Percentiles rank a stretch among this genome's conserved stretches.
Evolutionary conservation across 37 sponge, comb jelly and placozoan species (phyloP).

Genomic region (Tethya wilhelma): DNA sequence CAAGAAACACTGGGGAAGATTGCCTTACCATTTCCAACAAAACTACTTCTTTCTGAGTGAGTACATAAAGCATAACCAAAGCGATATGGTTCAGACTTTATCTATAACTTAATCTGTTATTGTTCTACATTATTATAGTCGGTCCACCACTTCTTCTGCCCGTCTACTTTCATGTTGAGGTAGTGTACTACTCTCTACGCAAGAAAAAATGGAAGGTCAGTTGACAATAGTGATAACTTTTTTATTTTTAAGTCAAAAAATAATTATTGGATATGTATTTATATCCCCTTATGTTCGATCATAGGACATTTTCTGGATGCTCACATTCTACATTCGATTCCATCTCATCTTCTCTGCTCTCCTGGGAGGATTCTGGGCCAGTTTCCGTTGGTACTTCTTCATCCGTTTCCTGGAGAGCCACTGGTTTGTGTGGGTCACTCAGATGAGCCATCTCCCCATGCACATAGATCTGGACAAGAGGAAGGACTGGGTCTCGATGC

Average conservation of each 20-base stretch:
- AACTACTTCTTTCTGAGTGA: slow-evolving; percentile 79
- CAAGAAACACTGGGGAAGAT: slow-evolving; percentile 58
- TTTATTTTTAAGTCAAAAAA: not conserved
- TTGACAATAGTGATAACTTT: not conserved
- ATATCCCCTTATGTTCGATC: no score
- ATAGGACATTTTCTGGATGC: slow-evolving; percentile 55
- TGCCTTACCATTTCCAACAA: slow-evolving; percentile 79
- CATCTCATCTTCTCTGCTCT: slow-evolving; percentile 55
- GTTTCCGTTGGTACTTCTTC: slow-evolving; percentile 64
- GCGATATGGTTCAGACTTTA: no score
- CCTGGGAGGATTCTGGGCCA: slow-evolving; percentile 74
- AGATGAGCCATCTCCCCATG: slow-evolving; percentile 86
- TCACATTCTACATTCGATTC: slow-evolving; percentile 46
- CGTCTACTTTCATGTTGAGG: slow-evolving; percentile 83
- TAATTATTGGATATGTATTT: not conserved
- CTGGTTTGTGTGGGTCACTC: slow-evolving; percentile 89
- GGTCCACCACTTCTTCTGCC: slow-evolving; percentile 83
- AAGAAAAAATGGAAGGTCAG: slow-evolving; percentile 56
- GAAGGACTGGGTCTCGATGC: slow-evolving; percentile 74
- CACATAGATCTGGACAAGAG: slow-evolving; percentile 64
- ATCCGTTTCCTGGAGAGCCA: slow-evolving; percentile 83
- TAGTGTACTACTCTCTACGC: slow-evolving; percentile 52
- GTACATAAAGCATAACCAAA: no score
- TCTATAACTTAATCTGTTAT: no score
- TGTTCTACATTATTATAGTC: slow-evolving; percentile 57